phyloP scores from a whole-genome alignment of 2,888 invertebrate species.

The Ormia ochracea region DNA sequence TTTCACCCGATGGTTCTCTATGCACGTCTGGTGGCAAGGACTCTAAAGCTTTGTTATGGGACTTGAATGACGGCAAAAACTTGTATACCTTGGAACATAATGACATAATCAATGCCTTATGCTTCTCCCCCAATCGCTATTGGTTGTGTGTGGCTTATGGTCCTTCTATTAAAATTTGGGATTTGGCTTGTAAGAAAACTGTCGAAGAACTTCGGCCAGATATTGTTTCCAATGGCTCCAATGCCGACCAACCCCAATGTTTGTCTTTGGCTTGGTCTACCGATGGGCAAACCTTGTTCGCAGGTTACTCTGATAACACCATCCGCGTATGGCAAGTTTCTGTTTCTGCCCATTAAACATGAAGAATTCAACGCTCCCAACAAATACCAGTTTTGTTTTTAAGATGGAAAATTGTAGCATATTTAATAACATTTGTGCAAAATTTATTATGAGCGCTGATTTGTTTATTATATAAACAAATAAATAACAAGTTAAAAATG shows the following conservation, averaged over 20 bases:
- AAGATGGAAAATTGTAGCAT: conserved; percentile 44
- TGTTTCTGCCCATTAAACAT: conserved; percentile 84
- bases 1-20: conserved; percentile 98
- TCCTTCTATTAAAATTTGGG: conserved; percentile 99
- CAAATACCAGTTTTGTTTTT: conserved; percentile 18
- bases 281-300: conserved; percentile 98
- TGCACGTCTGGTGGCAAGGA: conserved; percentile 99
- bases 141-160: conserved; percentile 99
- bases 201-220: conserved; percentile 99
- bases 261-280: conserved; percentile 99
- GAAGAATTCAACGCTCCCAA: conserved; percentile 19
- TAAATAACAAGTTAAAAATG: conserved; percentile 67
- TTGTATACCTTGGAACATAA: conserved; percentile 98
- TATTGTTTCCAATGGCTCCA: conserved; percentile 86
- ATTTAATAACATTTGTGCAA: conserved; percentile 30
- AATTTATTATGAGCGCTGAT: conserved; percentile 65
- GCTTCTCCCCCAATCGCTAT: conserved; percentile 99
- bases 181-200: conserved; percentile 99
- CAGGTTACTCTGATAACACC: conserved; percentile 98
- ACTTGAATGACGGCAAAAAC: conserved; percentile 99
- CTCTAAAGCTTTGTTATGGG: conserved; percentile 99
- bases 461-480: conserved; percentile 73
- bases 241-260: conserved; percentile 96
- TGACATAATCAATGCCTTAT: conserved; percentile 97
- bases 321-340: conserved; percentile 99